A percentile compares a stretch with the other conserved stretches of the same genome.
Conservation (phyloP, 2,113 vertebrate genomes). For the Vicugna pacos region DNA sequence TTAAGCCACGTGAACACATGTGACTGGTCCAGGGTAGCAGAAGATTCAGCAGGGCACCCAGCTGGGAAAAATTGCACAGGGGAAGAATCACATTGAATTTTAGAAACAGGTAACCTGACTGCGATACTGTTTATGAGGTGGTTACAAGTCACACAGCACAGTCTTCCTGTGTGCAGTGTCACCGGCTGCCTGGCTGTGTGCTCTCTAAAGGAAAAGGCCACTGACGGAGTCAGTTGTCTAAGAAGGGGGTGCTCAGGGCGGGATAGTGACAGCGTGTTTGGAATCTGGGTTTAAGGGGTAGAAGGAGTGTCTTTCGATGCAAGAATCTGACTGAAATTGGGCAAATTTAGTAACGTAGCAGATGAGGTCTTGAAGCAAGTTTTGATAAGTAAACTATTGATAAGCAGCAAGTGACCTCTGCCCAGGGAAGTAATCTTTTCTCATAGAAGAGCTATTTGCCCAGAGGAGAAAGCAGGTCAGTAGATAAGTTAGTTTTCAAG, state of each 20-base stretch:
- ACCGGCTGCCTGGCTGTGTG: not conserved
- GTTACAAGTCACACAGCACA: not conserved
- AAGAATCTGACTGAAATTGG: not conserved
- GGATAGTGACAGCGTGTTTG: not conserved
- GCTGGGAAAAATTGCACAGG: not conserved
- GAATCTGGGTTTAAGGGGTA: not conserved
- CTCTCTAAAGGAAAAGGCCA: not conserved
- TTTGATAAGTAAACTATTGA: not conserved
- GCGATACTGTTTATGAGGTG: not conserved
- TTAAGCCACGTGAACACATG: not conserved
- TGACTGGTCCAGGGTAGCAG: not conserved
- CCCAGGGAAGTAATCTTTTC: not conserved
- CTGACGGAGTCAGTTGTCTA: not conserved
- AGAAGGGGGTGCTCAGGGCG: not conserved
- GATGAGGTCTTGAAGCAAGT: slow-evolving; percentile 5
- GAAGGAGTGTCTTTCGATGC: not conserved
- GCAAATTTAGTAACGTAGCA: not conserved
- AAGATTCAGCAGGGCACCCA: not conserved
- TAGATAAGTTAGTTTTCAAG: slow-evolving; percentile 26
- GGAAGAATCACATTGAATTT: not conserved
- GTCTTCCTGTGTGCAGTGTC: not conserved
- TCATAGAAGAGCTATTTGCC: slow-evolving; percentile 17
- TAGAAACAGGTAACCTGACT: not conserved
- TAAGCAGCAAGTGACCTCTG: not conserved
- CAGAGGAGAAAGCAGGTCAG: not conserved